Conservation (phyloP, 2,888 invertebrate genomes). For the Papilio protenor region DNA sequence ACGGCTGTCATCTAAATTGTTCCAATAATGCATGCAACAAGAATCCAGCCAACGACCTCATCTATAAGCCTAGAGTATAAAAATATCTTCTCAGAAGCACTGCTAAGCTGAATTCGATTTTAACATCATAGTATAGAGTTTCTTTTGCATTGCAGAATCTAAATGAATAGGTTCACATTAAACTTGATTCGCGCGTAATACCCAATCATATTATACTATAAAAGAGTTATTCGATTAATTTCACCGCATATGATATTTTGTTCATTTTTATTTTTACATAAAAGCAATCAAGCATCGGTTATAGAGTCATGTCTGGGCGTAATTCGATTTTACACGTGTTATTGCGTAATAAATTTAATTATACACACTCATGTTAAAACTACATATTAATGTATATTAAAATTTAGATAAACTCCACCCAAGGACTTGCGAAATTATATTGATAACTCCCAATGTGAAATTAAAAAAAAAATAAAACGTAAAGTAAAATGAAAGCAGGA, state of each 20-base stretch:
- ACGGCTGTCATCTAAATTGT: conserved; percentile 60
- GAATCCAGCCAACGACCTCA: conserved; percentile 57
- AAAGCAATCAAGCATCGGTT: conserved; percentile 38
- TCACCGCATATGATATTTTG: conserved; percentile 47
- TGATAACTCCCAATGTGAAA: background rate
- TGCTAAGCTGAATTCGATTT: conserved; percentile 46
- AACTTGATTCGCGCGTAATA: conserved; percentile 58
- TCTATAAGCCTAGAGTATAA: conserved; percentile 54
- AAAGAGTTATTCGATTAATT: conserved; percentile 54
- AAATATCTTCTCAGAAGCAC: conserved; percentile 48
- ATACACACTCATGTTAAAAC: background rate
- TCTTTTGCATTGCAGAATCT: conserved; percentile 41
- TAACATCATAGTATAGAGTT: conserved; percentile 43
- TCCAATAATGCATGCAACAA: conserved; percentile 55
- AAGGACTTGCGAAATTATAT: conserved; percentile 10
- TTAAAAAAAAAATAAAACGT: too few relatives aligned
- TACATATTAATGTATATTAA: background rate
- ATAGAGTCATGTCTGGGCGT: conserved; percentile 21
- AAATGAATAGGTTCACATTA: conserved; percentile 59
- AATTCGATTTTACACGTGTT: conserved; percentile 39
- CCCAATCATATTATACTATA: conserved; percentile 55
- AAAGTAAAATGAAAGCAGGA: too few relatives aligned
- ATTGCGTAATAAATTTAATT: conserved; percentile 32
- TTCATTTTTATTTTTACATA: conserved; percentile 43
- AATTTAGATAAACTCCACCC: background rate